Evolutionary conservation across 2,113 vertebrate species (phyloP), one percentile per base, ranked within the genome.

Genomic region (Xiphias gladius): DNA sequence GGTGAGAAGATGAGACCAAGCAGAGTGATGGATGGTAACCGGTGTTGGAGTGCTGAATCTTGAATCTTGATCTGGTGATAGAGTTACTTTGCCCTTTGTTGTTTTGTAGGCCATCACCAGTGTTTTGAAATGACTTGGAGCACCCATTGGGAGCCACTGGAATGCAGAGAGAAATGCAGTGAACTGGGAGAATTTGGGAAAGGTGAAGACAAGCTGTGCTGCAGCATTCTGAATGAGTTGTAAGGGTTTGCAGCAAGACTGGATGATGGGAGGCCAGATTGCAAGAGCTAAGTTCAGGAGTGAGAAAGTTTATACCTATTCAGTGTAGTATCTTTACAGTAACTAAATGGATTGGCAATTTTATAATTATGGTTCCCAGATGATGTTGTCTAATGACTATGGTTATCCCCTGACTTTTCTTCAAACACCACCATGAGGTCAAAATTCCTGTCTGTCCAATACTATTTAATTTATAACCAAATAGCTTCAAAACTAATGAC

Each of bases 31-130:
- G 58, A 37, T 26, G 26, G 26, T 2, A 13, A 22, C 35, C 41
- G 37, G 22, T 69, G 83, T 43, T 6, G 16, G 48, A 20, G 19
- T 50, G 52, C 52, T n/a, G 22, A 22, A 3, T 19, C 55, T 57
- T 78, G 48, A 79, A 48, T 72, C 65, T 32, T 71, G 58, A 66
- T 68, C 65, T 57, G 17, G 24, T 55, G 24, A 16, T 57, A 46
- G 4, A 72, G 32, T 41, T n/a, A 19, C n/a, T 48, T 63, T n/a
- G 22, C 8, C 52, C 22, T n/a, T 24, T 8, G 22, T 59, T 52
- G 19, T 30, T 71, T 82, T 17, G 9, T 24, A 35, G 28, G 66
- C 14, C 30, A 43, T 58, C 39, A 41, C 30, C 54, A 39, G 35
- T 19, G 39, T 79, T 75, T 58, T 73, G 22, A 30, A 64, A 58